Evolutionary conservation across 2,113 vertebrate species (phyloP), one percentile per base, ranked within the genome.

Genomic region (Variabilichromis moorii): DNA sequence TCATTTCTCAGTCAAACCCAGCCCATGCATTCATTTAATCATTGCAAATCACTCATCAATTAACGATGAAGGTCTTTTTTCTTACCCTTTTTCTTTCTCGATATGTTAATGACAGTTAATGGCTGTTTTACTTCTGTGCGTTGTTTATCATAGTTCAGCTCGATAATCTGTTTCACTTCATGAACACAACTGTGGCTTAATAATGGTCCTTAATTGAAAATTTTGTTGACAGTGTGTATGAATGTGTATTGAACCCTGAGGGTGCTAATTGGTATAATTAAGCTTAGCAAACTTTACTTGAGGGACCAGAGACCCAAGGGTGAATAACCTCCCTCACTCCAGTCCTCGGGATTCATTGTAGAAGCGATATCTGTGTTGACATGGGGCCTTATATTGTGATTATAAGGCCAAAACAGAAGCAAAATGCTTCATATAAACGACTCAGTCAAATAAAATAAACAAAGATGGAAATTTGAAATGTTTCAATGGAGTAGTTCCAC

Each of bases 131-230:
- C 89, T 91, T 93, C 37, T 91, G 35, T 16, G 31, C 54, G 81
- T 89, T 94, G 90, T 92, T 95, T 89, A 86, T 92, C 79, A 85
- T 82, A 91, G 85, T 94, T 88, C 84, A 88, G n/a, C 83, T 88
- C 88, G 55, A 91, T 94, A 88, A 93, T 92, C 84, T 88, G 82
- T 91, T 94, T 88, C 86, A 89, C 59, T 90, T 93, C 89, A 86
- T 83, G 87, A 89, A 63, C 92, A 90, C 92, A 84, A 84, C 84
- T 88, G 86, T 37, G 76, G 57, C 82, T 93, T 95, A 95, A 92
- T 95, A 95, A 92, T 94, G 94, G 92, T 35, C 84, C 86, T 86
- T 95, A 93, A 95, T 93, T 92, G 88, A 92, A 95, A 94, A 93
- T 91, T 94, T 94, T 92, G 93, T 93, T 89, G 89, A 94, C 90